Percentiles rank a stretch among this genome's conserved stretches.
Evolutionary conservation across 2,113 vertebrate species (phyloP).

Genomic region (pig (Sus scrofa)): DNA sequence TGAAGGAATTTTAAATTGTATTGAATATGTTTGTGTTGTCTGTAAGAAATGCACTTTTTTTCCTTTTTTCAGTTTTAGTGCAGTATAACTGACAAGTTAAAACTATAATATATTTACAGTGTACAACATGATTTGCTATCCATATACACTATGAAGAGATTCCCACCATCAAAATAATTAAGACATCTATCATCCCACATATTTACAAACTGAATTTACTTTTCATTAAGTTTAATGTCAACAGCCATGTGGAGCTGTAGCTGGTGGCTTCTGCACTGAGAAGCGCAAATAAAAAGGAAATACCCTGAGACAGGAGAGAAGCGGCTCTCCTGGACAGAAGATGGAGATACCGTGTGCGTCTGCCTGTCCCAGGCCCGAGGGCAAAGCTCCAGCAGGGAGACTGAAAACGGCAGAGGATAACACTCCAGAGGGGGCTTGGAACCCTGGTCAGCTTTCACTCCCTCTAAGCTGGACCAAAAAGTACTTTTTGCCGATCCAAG

Average conservation of each 20-base stretch:
- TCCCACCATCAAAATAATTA: not conserved
- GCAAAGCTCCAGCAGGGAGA: not conserved
- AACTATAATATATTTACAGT: not conserved
- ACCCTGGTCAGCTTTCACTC: not conserved
- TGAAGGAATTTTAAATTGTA: not conserved
- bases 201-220: not conserved
- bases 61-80: not conserved
- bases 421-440: not conserved
- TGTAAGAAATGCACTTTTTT: not conserved
- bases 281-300: not conserved
- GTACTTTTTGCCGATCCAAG: not conserved
- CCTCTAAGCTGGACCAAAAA: not conserved
- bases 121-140: not conserved
- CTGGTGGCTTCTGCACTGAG: not conserved
- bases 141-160: not conserved
- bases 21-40: not conserved
- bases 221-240: not conserved
- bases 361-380: not conserved
- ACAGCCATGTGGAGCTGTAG: not conserved
- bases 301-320: not conserved
- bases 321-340: not conserved
- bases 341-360: not conserved
- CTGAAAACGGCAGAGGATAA: rapidly evolving
- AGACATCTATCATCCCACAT: not conserved
- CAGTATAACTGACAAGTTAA: not conserved